phyloP scores from a whole-genome alignment of 2,888 invertebrate species.

The Pedicia rivosa region DNA sequence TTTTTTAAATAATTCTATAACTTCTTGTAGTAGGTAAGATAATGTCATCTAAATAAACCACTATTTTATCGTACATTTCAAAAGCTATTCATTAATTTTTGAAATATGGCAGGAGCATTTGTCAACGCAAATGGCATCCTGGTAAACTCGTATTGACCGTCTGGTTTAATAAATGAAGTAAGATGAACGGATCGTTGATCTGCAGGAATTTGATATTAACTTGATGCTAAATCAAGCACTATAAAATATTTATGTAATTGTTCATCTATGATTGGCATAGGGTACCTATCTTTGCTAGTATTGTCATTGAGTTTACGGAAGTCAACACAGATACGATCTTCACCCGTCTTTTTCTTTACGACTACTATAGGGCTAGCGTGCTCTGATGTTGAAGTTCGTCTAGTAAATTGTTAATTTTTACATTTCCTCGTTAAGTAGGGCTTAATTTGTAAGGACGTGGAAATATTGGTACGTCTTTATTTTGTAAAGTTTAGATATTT shows the following conservation, averaged over 20 bases:
- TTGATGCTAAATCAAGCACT: slow-evolving; percentile 8
- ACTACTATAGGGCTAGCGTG: slow-evolving; percentile 18
- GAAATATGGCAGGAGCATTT: slow-evolving; percentile 17
- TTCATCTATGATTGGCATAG: slow-evolving; percentile 16
- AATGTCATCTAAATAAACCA: slow-evolving; percentile 5
- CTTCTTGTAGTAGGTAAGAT: slow-evolving; percentile 8
- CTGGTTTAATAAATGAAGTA: slow-evolving; percentile 17
- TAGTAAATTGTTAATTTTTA: too few species aligned
- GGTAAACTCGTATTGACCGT: slow-evolving; percentile 18
- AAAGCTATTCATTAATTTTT: slow-evolving; percentile 12
- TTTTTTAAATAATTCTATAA: too few species aligned
- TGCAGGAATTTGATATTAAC: slow-evolving; percentile 8
- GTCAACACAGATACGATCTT: slow-evolving; percentile 17
- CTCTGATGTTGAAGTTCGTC: slow-evolving; percentile 16
- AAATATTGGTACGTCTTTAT: too few species aligned
- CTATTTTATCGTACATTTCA: neutral
- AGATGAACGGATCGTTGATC: slow-evolving; percentile 7
- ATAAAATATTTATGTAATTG: slow-evolving; percentile 8
- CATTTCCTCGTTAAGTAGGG: too few species aligned
- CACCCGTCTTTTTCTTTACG: slow-evolving; percentile 18
- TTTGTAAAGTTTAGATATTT: too few species aligned
- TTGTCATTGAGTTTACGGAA: slow-evolving; percentile 17
- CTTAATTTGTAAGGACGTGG: too few species aligned
- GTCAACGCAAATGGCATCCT: slow-evolving; percentile 19
- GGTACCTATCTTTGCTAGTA: slow-evolving; percentile 13